These are phyloP conservation scores for Malurus melanocephalus DNA, from an alignment of 2,113 vertebrate species.

Conservation along the genomic window DNA sequence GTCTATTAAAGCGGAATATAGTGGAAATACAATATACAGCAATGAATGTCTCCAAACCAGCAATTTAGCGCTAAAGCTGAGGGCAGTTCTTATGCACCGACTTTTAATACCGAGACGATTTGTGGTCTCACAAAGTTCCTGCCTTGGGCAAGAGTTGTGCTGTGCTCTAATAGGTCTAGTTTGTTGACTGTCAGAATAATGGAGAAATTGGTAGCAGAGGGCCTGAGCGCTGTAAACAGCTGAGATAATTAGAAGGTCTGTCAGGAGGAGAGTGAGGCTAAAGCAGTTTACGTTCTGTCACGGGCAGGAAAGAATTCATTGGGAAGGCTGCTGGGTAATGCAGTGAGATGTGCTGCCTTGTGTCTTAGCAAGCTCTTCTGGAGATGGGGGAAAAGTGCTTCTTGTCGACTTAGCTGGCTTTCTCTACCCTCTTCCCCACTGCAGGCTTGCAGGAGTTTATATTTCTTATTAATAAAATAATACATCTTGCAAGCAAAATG, in stretches of 20 bases:
- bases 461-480: conserved; percentile 50
- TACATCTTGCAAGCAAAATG: background rate
- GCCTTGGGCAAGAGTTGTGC: conserved; percentile 78
- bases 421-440: background rate
- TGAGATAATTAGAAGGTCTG: conserved; percentile 88
- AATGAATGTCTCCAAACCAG: conserved; percentile 77
- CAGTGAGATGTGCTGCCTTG: background rate
- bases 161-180: conserved; percentile 83
- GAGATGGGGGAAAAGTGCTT: background rate
- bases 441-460: background rate
- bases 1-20: conserved; percentile 81
- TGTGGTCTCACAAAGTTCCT: conserved; percentile 81
- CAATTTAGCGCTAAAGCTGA: conserved; percentile 80
- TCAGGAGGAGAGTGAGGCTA: conserved; percentile 70
- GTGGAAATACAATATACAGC: conserved; percentile 75
- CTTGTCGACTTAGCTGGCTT: fast-evolving
- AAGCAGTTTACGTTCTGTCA: conserved; percentile 54
- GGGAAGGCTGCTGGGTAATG: conserved; percentile 25
- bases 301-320: conserved; percentile 33
- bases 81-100: conserved; percentile 83
- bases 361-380: background rate
- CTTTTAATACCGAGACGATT: conserved; percentile 86
- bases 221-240: conserved; percentile 80
- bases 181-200: conserved; percentile 91
- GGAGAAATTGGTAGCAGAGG: conserved; percentile 86